Evolutionary conservation across 2,888 invertebrate genomes (phyloP).

Genomic region (Pteria penguin): DNA sequence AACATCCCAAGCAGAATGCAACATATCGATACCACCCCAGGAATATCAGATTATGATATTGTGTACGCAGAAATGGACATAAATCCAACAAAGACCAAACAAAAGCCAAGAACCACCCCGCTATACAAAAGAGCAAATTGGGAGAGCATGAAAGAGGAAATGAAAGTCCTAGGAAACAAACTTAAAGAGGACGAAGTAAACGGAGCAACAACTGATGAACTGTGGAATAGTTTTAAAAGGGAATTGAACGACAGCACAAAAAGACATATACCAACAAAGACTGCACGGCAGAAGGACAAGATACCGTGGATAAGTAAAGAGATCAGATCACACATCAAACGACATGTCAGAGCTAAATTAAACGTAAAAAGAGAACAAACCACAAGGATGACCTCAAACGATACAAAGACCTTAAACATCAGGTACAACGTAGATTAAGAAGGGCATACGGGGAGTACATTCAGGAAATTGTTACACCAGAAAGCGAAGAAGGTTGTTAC

Average conservation of each 20-base stretch:
- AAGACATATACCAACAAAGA: conserved; percentile 31
- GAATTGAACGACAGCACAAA: conserved; percentile 20
- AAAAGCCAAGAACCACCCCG: conserved; percentile 25
- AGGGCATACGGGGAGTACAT: conserved; percentile 37
- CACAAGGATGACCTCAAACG: not conserved
- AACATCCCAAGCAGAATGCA: conserved; percentile 21
- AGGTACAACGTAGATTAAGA: conserved; percentile 26
- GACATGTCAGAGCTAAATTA: conserved; percentile 29
- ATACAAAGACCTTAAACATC: conserved; percentile 12
- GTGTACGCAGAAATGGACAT: conserved; percentile 20
- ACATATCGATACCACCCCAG: conserved; percentile 18
- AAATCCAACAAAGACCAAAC: not conserved
- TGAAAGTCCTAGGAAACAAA: not conserved
- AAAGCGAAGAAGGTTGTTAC: no score
- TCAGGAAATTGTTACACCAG: conserved; percentile 22
- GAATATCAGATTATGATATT: conserved; percentile 45
- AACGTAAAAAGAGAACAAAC: conserved; percentile 34
- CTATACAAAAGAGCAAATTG: conserved; percentile 39
- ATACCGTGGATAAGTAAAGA: conserved; percentile 34
- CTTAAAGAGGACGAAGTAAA: not conserved
- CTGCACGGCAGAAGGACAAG: conserved; percentile 10
- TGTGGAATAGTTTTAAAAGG: conserved; percentile 23
- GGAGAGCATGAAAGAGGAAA: conserved; percentile 1
- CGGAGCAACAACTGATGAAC: conserved; percentile 6
- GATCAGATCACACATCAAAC: conserved; percentile 17